Evolutionary conservation across 2,888 invertebrate genomes (phyloP).

Genomic region (Cheilosia variabilis): DNA sequence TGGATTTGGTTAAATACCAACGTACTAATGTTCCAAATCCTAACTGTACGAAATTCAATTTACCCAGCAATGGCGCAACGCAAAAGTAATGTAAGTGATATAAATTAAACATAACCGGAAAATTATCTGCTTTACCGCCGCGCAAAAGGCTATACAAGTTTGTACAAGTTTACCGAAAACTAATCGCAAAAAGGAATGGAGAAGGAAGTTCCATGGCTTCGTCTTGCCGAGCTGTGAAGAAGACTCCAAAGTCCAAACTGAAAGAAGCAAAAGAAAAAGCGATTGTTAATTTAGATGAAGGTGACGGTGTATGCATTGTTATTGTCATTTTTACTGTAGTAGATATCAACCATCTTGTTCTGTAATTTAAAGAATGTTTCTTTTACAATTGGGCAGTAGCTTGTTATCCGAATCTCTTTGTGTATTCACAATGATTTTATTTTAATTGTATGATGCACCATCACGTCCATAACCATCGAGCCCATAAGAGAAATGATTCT

Average conservation of each 20-base stretch:
- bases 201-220: conserved; percentile 51
- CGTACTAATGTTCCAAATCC: no score
- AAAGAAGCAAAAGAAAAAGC: conserved; percentile 20
- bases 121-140: not conserved
- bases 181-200: not conserved
- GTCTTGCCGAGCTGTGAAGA: not conserved
- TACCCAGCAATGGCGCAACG: not conserved
- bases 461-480: not conserved
- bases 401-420: conserved; percentile 11
- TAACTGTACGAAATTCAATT: conserved; percentile 5
- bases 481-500: conserved; percentile 8
- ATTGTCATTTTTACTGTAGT: not conserved
- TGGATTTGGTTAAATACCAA: no score
- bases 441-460: not conserved
- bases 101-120: conserved; percentile 13
- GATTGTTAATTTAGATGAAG: conserved; percentile 31
- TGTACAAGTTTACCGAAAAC: conserved; percentile 13
- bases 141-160: conserved; percentile 14
- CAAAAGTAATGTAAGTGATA: not conserved
- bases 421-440: not conserved
- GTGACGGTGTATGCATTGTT: conserved; percentile 26
- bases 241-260: not conserved
- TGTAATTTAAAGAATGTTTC: conserved; percentile 9
- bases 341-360: not conserved
- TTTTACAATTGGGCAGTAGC: conserved; percentile 16